Evolutionary conservation across 2,113 vertebrate species (phyloP).

Genomic region (Geothlypis trichas): DNA sequence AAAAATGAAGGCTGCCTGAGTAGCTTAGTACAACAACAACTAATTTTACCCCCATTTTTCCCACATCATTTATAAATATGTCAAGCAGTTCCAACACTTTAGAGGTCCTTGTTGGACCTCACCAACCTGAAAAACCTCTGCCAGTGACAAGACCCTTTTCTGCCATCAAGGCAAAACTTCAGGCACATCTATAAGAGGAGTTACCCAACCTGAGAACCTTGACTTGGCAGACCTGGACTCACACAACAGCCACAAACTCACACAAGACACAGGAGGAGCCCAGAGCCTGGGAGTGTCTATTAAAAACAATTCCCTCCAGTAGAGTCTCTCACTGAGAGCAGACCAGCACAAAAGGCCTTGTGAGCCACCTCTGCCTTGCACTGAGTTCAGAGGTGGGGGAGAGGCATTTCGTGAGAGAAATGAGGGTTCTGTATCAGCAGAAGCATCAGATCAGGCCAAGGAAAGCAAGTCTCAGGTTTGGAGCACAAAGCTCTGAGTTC

Average conservation of each 20-base stretch:
- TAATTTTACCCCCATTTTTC: not conserved
- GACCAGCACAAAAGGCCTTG: not conserved
- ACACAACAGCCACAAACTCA: not conserved
- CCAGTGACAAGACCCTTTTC: not conserved
- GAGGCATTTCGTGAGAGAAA: not conserved
- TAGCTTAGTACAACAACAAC: not conserved
- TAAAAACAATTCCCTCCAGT: not conserved
- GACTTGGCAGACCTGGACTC: not conserved
- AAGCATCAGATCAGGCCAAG: not conserved
- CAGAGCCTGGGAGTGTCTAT: fast-evolving
- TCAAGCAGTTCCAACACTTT: not conserved
- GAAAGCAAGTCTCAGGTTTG: not conserved
- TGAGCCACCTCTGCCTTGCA: not conserved
- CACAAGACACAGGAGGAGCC: not conserved
- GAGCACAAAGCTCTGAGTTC: not conserved
- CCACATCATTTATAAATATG: not conserved
- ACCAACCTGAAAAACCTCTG: not conserved
- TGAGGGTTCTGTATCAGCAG: not conserved
- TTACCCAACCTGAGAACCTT: not conserved
- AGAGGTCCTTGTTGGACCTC: not conserved
- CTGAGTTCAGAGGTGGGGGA: not conserved
- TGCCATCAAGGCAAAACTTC: not conserved
- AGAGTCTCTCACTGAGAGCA: not conserved
- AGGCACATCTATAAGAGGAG: not conserved
- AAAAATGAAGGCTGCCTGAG: not conserved